Conservation (phyloP, 2,888 invertebrate genomes). For the Sphaerophoria rueppellii region DNA sequence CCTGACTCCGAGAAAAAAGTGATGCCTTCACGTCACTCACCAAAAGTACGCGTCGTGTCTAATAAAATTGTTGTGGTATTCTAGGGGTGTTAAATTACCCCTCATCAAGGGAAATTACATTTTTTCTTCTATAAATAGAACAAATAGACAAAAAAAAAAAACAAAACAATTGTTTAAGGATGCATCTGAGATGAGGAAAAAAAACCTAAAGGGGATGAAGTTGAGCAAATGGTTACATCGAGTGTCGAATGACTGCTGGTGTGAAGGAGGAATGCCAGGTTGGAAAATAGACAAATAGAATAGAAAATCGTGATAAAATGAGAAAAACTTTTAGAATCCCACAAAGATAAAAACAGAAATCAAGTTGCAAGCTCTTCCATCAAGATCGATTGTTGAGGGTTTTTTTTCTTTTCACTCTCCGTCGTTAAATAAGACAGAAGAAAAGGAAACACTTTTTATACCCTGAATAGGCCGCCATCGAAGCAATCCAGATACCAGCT, state of each 20-base stretch:
- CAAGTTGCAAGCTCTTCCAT: slow-evolving; percentile 38
- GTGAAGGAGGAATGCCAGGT: slow-evolving; percentile 33
- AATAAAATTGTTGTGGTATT: slow-evolving; percentile 70
- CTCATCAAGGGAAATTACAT: slow-evolving; percentile 69
- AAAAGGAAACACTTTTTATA: slow-evolving; percentile 10
- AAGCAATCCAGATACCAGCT: background rate
- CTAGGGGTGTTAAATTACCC: slow-evolving; percentile 69
- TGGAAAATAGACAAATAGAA: slow-evolving; percentile 6
- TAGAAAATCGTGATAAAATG: slow-evolving; percentile 38
- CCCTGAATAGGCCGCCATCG: slow-evolving; percentile 38
- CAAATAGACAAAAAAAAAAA: slow-evolving; percentile 21
- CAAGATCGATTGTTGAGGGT: slow-evolving; percentile 55
- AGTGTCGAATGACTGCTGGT: slow-evolving; percentile 53
- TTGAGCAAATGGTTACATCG: slow-evolving; percentile 66
- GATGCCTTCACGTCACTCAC: slow-evolving; percentile 53
- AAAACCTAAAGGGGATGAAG: background rate
- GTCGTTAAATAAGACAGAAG: background rate
- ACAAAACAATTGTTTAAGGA: slow-evolving; percentile 61
- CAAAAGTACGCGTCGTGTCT: slow-evolving; percentile 43
- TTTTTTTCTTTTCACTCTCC: background rate
- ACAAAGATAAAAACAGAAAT: slow-evolving; percentile 20
- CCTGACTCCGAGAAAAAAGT: slow-evolving; percentile 15
- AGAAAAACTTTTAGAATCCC: slow-evolving; percentile 19
- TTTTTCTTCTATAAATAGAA: slow-evolving; percentile 36
- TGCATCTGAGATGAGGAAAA: slow-evolving; percentile 7